phyloP scores from a whole-genome alignment of 2,797 vertebrate genomes.

The Valencia hispanica region DNA sequence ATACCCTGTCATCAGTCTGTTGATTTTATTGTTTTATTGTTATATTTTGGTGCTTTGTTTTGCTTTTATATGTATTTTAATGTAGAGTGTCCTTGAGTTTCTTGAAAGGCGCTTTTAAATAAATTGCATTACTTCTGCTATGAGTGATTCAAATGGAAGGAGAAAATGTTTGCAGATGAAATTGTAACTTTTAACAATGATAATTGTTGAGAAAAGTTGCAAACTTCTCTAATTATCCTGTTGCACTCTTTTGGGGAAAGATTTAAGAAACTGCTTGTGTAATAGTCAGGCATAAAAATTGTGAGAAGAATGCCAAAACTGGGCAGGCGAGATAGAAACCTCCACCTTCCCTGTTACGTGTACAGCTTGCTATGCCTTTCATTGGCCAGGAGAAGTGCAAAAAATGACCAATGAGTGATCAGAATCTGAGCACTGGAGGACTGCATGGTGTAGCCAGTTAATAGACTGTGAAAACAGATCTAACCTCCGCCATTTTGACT shows the following conservation, averaged over 20 bases:
- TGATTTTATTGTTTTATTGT: too few relatives aligned
- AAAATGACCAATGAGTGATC: slow-evolving; percentile 48
- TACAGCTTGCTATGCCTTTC: slow-evolving; percentile 11
- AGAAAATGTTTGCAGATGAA: neutral
- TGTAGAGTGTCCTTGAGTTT: too few relatives aligned
- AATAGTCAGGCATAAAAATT: neutral
- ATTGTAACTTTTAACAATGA: neutral
- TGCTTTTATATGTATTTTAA: too few relatives aligned
- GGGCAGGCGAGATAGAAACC: slow-evolving; percentile 2
- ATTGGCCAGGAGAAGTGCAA: slow-evolving; percentile 27
- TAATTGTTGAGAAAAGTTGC: neutral
- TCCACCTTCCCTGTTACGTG: slow-evolving; percentile 41
- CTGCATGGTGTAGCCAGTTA: slow-evolving; percentile 28
- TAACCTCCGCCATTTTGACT: slow-evolving; percentile 51
- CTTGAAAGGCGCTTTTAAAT: too few relatives aligned
- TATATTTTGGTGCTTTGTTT: too few relatives aligned
- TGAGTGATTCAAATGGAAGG: neutral
- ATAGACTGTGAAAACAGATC: slow-evolving; percentile 26
- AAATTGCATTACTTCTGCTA: too few relatives aligned
- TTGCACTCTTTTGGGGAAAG: neutral
- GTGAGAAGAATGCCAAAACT: neutral
- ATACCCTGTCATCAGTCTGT: too few relatives aligned
- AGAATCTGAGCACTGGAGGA: slow-evolving; percentile 26
- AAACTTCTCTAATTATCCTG: neutral
- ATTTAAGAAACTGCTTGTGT: neutral